Evolutionary conservation across 2,113 vertebrate genomes (phyloP), one percentile per base, ranked within the genome.

Genomic region (Channa argus): DNA sequence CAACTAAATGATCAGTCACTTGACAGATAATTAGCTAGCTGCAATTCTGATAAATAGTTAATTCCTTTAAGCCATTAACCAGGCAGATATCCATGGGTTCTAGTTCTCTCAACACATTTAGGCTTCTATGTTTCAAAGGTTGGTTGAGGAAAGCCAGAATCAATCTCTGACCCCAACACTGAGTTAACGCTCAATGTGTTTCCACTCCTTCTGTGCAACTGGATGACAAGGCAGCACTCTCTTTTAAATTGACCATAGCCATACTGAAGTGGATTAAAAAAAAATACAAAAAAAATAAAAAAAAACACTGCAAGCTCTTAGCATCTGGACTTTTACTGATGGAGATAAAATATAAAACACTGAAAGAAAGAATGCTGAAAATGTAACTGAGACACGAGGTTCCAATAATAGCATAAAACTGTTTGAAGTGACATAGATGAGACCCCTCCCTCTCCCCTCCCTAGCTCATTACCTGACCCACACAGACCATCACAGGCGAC

Each of bases 371-470:
- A 85, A 84, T 82, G 60, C 34, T 64, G 68, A 79, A 78, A 79
- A 84, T 59, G 73, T 77, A 86, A 74, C 51, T 55, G 76, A 83
- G 56, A 85, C 92, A 93, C 55, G 59, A 83, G 90, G 86, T 91
- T 92, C 71, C 73, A 91, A 93, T 93, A 89, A 87, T 12, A 60
- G 79, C 51, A 58, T 58, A 33, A 52, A 67, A 46, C 33, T 68
- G 67, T 71, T 81, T 71, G 79, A 76, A 80, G 81, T 79, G 82
- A 87, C 88, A 86, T 77, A 73, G 63, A 76, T 43, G 51, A 79
- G 15, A 67, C 36, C 68, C 78, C 82, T 55, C 44, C 13, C n/a
- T 24, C 68, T 24, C 74, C 77, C 63, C 63, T 11, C 47, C 24
- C 1, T 24, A n/a, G 52, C 77, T 86, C 76, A 86, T 89, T 90